Base-by-base conservation (phyloP, 2,113 vertebrate species). In the Ochotona princeps region DNA sequence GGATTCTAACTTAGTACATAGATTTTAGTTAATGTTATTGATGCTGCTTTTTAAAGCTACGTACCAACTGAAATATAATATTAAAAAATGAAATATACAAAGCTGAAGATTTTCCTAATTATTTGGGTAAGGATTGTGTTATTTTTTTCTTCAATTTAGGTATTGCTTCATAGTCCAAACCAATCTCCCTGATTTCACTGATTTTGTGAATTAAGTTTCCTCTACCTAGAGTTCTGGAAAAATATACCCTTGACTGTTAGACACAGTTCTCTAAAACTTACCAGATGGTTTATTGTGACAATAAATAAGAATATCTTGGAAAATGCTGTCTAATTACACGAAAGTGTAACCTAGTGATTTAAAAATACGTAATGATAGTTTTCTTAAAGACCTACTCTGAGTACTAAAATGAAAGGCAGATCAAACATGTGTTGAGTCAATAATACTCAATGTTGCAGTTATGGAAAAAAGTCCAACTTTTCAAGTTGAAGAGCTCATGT, bases 281-380 rank as follows among this genome's bases (percentile, higher is more conserved):
- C 54, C 87, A 89, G 60, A 49, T 92, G 91, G 76, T 57, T 89
- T 87, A 89, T 92, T 83, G 38, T 89, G 76, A 32, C 61, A 54
- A 18, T 60, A 88, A 72, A 66, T 88, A 89, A 66, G 35, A 67
- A 1, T 85, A 23, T 72, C 79, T 91, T 87, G 70, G 57, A 95
- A 94, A 66, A 35, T 94, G 66, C 44, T 93, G 57, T 57, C 54
- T 4, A 2, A 78, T 90, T 92, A 79, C 78, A 85, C 49, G 90
- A 79, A 84, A 83, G 49, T 49, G 3, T 82, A 44, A 21, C 61
- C 72, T 91, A 83, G 83, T 26, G 38, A 74, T 32, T 81, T 95
- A 54, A 83, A 76, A 86, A 61, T 83, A 73, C 28, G 63, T 87
- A 35, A 5, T 18, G 9, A 2, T 82, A 51, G 23, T 94, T 74